phyloP scores from a whole-genome alignment of 2,113 vertebrate species.

The Ceratotherium simum region DNA sequence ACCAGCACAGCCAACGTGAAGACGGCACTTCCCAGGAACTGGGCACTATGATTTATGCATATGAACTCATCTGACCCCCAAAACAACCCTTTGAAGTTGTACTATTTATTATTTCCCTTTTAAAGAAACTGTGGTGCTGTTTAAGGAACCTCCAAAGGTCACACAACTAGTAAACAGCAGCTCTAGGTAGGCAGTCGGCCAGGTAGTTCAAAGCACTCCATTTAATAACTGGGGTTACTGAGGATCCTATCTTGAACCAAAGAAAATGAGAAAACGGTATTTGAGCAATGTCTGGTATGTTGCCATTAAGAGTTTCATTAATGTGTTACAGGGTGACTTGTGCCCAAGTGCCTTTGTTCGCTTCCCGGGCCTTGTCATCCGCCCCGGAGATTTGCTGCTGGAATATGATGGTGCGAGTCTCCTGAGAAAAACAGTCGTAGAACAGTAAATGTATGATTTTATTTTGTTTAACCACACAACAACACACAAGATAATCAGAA shows the following conservation, averaged over 20 bases:
- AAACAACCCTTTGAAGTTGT: background rate
- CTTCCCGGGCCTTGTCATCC: background rate
- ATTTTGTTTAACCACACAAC: background rate
- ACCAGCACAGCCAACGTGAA: background rate
- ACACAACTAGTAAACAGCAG: background rate
- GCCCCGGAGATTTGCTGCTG: background rate
- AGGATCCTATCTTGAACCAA: conserved; percentile 3
- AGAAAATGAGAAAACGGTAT: conserved; percentile 64
- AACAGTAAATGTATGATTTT: background rate
- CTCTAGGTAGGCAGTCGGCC: background rate
- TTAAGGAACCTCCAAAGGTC: background rate
- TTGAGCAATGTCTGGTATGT: conserved; percentile 62
- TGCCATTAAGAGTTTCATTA: conserved; percentile 51
- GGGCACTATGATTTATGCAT: background rate
- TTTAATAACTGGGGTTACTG: background rate
- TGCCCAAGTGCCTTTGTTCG: background rate
- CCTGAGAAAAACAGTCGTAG: conserved; percentile 33
- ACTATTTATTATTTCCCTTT: background rate
- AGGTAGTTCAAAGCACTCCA: background rate
- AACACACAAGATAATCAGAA: background rate
- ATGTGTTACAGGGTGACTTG: background rate
- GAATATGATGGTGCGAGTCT: background rate
- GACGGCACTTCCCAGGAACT: background rate
- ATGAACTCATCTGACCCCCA: background rate
- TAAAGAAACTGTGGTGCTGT: background rate